Evolutionary conservation across 2,888 invertebrate genomes (phyloP).

Genomic region (Nasonovia ribisnigri): DNA sequence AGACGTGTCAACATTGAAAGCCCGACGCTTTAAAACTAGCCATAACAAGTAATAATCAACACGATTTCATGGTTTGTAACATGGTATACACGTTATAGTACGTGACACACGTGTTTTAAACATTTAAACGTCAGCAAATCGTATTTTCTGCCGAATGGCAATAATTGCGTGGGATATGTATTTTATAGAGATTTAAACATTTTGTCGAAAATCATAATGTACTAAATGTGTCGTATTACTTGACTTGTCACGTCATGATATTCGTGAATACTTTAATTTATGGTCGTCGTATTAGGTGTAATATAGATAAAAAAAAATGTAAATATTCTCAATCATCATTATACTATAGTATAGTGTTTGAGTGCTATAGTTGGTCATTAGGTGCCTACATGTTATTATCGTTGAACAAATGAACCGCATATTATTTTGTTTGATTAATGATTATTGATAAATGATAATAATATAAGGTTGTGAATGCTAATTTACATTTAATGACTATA

Average conservation of each 20-base stretch:
- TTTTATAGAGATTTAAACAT: not conserved
- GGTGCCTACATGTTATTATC: not conserved
- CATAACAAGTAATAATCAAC: not conserved
- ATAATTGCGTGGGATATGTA: not conserved
- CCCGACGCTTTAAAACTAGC: not conserved
- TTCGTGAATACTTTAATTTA: not conserved
- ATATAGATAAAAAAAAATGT: not conserved
- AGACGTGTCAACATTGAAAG: not conserved
- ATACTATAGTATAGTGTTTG: not conserved
- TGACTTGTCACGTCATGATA: not conserved
- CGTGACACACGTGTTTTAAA: not conserved
- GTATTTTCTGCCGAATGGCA: not conserved
- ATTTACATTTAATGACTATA: not conserved
- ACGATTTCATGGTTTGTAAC: not conserved
- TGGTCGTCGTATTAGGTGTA: not conserved
- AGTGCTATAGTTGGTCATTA: not conserved
- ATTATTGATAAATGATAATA: not conserved
- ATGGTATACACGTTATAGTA: not conserved
- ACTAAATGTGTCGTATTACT: not conserved
- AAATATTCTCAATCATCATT: not conserved
- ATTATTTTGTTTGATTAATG: not conserved
- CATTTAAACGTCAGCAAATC: not conserved
- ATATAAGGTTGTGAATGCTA: too few species aligned
- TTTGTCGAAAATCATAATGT: not conserved
- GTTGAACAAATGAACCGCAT: not conserved